Base-by-base conservation (phyloP, 2,888 invertebrate genomes). In the Blomia tropicalis region DNA sequence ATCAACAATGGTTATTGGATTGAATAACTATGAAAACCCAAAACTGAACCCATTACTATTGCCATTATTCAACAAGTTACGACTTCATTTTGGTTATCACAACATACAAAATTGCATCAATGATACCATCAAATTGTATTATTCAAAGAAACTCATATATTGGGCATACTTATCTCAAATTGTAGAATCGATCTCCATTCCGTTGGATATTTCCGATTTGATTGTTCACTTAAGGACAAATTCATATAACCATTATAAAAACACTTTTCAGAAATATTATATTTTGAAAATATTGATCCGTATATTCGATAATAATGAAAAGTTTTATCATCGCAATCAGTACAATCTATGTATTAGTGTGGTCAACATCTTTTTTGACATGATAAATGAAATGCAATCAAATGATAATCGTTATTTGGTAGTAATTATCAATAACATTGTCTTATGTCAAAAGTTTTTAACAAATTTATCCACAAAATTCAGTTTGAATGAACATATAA, bases 261-360 rank as follows among this genome's bases (percentile, higher is more conserved):
- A 58, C 29, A 41, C 36, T 4, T 53, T 53, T 27, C 31, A 19
- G 14, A 27, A 58, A 17, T 63, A 62, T 36, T 63, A 63, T 31
- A 65, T 63, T 43, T 53, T 65, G 19, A 5, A 41, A 23, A 30
- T 65, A 14, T 54, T 65, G 11, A 23, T 47, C 30, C 25, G 30
- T 4, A 31, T 53, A 30, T 36, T 65, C 19, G 65, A 65, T 22
- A 43, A 58, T 19, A 29, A 60, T 41, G 53, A 47, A 5, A 59
- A 60, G 47, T 4, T 27, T 2, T 22, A 43, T 14, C 4, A 11
- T 11, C 22, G 32, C 7, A 54, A 64, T 1, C 65, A 65, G 14
- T 63, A 65, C 29, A 29, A 54, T 27, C 44, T 65, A n/a, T 63
- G 65, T 29, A 41, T 65, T 19, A 32, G 54, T 25, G 22, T 65